A percentile compares a stretch with the other conserved stretches of the same genome.
phyloP scores from a whole-genome alignment of 1,140 invertebrate species.

The Ceratina japonica region DNA sequence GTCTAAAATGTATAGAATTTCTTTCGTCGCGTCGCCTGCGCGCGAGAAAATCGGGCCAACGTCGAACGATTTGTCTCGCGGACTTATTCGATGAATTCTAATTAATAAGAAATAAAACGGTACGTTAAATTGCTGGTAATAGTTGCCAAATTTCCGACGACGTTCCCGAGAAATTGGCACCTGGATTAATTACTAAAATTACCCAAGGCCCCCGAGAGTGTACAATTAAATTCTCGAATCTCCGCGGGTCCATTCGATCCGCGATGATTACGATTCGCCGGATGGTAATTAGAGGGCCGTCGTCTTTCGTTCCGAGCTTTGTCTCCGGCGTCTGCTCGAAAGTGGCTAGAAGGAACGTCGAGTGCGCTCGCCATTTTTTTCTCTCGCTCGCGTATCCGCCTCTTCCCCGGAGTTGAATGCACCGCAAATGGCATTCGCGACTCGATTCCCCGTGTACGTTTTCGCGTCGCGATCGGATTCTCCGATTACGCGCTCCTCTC shows the following conservation, averaged over 20 bases:
- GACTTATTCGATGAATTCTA: too few species aligned
- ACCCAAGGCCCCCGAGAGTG: too few species aligned
- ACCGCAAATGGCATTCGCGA: conserved; percentile 18
- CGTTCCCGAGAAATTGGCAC: background rate
- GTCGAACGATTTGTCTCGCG: too few species aligned
- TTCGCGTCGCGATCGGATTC: conserved; percentile 5
- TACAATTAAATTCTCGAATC: conserved; percentile 1
- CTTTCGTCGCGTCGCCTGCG: conserved; percentile 25
- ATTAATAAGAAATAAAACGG: background rate
- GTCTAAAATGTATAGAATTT: conserved; percentile 50
- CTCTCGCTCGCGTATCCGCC: too few species aligned
- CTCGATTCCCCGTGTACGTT: background rate
- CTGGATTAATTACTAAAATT: conserved; percentile 7
- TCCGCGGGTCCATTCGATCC: background rate
- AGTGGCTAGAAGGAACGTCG: background rate
- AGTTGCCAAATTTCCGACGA: background rate
- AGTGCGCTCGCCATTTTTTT: background rate
- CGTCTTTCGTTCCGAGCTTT: conserved; percentile 21
- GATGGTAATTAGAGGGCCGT: background rate
- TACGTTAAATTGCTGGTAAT: too few species aligned
- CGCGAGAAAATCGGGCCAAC: conserved; percentile 23
- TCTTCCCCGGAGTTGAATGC: conserved; percentile 5
- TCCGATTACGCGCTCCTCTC: background rate
- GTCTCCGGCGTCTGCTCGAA: background rate
- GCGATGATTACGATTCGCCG: background rate